phyloP scores from a whole-genome alignment of 2,888 invertebrate species.

The Mythimna ferrago region DNA sequence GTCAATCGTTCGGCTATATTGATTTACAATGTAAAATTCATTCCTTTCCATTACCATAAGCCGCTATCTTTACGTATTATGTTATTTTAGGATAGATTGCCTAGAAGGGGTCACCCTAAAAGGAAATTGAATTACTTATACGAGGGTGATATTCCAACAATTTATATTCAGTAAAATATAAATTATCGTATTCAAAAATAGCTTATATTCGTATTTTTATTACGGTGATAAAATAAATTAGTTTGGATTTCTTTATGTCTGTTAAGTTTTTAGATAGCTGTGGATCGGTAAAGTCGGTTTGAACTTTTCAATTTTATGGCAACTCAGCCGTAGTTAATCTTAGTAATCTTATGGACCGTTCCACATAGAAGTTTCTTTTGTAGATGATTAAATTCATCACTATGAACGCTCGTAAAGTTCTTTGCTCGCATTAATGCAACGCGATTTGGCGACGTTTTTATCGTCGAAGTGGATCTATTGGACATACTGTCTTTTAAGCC shows the following conservation, averaged over 20 bases:
- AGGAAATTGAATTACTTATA: constrained; percentile 71
- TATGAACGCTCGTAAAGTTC: constrained; percentile 51
- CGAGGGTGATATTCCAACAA: constrained; percentile 56
- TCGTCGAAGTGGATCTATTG: constrained; percentile 41
- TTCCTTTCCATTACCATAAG: constrained; percentile 66
- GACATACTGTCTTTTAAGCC: constrained; percentile 30
- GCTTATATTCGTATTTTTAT: constrained; percentile 44
- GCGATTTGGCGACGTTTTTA: constrained; percentile 44
- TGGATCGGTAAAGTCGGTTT: constrained; percentile 38
- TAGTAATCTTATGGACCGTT: constrained; percentile 46
- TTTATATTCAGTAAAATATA: constrained; percentile 59
- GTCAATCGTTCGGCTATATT: constrained; percentile 50
- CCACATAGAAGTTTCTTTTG: constrained; percentile 45
- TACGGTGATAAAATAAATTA: constrained; percentile 54
- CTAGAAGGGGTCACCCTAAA: constrained; percentile 68
- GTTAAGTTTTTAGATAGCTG: constrained; percentile 47
- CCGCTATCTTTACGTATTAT: constrained; percentile 72
- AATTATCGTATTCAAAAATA: constrained; percentile 52
- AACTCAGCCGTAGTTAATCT: constrained; percentile 50
- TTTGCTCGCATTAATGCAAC: constrained; percentile 56
- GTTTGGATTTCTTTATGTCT: constrained; percentile 51
- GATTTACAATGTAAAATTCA: constrained; percentile 70
- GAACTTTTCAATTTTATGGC: constrained; percentile 55
- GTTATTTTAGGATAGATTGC: constrained; percentile 80
- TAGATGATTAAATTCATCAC: constrained; percentile 57